Evolutionary conservation across 1,140 invertebrate species (phyloP).

Genomic region (Bradysia coprophila): DNA sequence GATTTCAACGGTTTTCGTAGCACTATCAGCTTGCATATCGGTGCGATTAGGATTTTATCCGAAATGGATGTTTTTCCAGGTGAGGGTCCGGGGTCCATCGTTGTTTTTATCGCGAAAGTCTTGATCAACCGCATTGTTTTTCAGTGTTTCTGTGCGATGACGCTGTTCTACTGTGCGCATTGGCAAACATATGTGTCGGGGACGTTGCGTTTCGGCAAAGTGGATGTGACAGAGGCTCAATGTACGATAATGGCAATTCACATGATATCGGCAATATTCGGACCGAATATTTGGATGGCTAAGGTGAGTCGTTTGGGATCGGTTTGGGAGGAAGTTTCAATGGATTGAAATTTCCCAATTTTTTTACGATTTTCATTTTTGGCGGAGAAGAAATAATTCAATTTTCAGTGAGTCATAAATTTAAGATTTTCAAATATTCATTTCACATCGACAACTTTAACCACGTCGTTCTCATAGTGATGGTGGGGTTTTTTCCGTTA

Average conservation of each 20-base stretch:
- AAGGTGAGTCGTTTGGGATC: conserved; percentile 47
- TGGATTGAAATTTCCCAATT: conserved; percentile 7
- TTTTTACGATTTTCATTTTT: too few species aligned
- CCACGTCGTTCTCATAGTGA: too few species aligned
- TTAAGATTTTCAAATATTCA: too few species aligned
- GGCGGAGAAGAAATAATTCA: too few species aligned
- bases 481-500: too few species aligned
- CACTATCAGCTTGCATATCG: conserved; percentile 78
- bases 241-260: conserved; percentile 83
- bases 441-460: too few species aligned
- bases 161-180: conserved; percentile 94
- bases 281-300: conserved; percentile 66
- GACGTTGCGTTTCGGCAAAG: conserved; percentile 76
- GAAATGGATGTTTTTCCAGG: conserved; percentile 84
- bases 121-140: too few species aligned
- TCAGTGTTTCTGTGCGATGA: conserved; percentile 79
- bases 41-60: conserved; percentile 81
- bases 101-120: not conserved
- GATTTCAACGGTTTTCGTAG: conserved; percentile 90
- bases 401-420: too few species aligned
- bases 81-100: too few species aligned
- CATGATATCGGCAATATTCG: conserved; percentile 70
- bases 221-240: conserved; percentile 98
- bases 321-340: conserved; percentile 22
- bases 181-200: conserved; percentile 98